Percentiles rank a stretch among this genome's conserved stretches.
These are phyloP conservation scores for Pinna nobilis DNA, from an alignment of 1,140 invertebrate species.

Conservation along the genomic window DNA sequence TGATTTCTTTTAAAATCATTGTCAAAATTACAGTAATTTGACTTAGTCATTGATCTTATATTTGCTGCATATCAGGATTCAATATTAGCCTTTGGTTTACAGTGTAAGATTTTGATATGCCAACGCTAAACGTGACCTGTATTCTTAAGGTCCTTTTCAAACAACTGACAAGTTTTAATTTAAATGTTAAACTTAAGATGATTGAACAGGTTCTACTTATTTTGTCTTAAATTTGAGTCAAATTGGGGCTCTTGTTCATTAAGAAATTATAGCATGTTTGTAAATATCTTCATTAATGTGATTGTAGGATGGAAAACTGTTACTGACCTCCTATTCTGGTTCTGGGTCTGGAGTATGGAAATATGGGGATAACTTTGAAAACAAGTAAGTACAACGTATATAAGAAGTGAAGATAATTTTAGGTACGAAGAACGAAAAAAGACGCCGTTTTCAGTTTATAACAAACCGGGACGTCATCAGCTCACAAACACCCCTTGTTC, in stretches of 20 bases:
- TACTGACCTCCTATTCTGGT: conserved; percentile 85
- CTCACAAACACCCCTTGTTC: not conserved
- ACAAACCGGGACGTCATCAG: not conserved
- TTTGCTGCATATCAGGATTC: too few species aligned
- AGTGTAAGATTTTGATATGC: conserved; percentile 1
- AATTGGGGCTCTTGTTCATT: too few species aligned
- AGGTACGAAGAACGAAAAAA: too few species aligned
- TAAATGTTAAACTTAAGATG: too few species aligned
- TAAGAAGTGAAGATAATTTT: too few species aligned
- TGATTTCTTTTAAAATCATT: too few species aligned
- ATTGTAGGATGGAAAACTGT: conserved; percentile 82
- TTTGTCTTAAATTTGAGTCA: too few species aligned
- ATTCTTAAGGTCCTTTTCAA: not conserved
- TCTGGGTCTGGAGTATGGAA: conserved; percentile 91
- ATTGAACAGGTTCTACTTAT: too few species aligned
- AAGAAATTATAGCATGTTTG: not conserved
- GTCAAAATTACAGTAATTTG: too few species aligned
- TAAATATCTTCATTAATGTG: not conserved
- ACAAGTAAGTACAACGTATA: conserved; percentile 44
- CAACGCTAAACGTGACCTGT: not conserved
- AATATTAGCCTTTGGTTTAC: not conserved
- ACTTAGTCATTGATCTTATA: conserved; percentile 1
- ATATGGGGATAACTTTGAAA: conserved; percentile 71
- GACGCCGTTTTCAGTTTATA: not conserved
- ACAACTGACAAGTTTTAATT: too few species aligned